A percentile compares a stretch with the other conserved stretches of the same genome.
Evolutionary conservation across 2,797 vertebrate genomes (phyloP).

Genomic region (Etheostoma nigrum): DNA sequence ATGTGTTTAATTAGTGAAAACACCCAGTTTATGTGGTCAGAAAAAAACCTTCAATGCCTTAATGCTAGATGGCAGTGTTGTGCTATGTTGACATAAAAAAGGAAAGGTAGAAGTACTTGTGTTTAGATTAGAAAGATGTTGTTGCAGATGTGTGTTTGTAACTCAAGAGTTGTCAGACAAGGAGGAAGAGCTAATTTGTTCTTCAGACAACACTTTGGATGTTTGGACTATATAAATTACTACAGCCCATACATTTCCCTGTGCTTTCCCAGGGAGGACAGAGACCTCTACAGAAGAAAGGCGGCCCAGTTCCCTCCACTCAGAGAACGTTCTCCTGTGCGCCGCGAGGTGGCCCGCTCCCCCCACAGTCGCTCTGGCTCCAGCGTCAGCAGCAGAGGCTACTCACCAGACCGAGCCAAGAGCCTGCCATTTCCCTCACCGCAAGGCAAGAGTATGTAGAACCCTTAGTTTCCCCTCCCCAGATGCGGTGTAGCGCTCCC

Average conservation of each 20-base stretch:
- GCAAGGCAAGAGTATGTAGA: conserved; percentile 91
- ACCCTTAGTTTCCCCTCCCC: conserved; percentile 3
- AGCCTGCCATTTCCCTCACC: conserved; percentile 88
- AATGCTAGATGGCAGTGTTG: conserved; percentile 65
- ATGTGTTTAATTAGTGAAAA: not conserved
- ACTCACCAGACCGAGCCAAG: conserved; percentile 94
- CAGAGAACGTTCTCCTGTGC: conserved; percentile 92
- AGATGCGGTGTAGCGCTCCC: not conserved
- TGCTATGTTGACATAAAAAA: not conserved
- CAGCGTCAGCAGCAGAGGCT: conserved; percentile 95
- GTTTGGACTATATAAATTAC: not conserved
- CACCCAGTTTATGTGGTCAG: not conserved
- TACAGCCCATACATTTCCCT: conserved; percentile 11
- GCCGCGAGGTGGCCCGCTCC: conserved; percentile 90
- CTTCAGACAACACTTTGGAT: not conserved
- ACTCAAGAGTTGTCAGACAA: not conserved
- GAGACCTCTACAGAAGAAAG: conserved; percentile 91
- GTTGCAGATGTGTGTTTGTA: not conserved
- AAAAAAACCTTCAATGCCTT: not conserved
- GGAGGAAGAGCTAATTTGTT: not conserved
- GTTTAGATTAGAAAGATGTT: not conserved
- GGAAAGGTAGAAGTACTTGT: no score
- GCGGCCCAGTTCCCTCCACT: conserved; percentile 85
- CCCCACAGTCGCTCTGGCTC: conserved; percentile 97
- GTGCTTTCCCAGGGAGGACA: conserved; percentile 82